Evolutionary conservation across 2,888 invertebrate genomes (phyloP).

Genomic region (Autographa pulchrina): DNA sequence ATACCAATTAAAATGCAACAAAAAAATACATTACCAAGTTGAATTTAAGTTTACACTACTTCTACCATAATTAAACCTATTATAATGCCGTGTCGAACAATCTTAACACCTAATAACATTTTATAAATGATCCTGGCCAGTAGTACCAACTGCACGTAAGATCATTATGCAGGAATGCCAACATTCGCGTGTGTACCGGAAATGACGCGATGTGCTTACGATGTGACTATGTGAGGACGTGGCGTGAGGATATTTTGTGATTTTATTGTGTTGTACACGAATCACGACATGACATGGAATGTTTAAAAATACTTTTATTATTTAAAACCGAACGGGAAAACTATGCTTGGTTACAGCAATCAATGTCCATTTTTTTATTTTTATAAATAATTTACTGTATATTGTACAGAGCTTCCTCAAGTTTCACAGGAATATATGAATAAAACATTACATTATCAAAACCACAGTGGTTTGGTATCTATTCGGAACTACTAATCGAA

Average conservation of each 20-base stretch:
- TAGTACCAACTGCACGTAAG: constrained; percentile 39
- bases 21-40: background rate
- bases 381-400: no score
- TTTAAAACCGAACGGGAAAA: background rate
- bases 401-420: no score
- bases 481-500: no score
- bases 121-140: constrained; percentile 22
- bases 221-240: constrained; percentile 54
- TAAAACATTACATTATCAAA: no score
- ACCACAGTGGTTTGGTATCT: no score
- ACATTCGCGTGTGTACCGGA: constrained; percentile 55
- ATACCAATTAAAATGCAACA: no score
- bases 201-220: constrained; percentile 45
- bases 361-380: no score
- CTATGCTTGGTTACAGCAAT: no score
- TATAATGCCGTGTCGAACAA: constrained; percentile 9
- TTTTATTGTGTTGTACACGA: constrained; percentile 18
- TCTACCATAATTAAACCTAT: background rate
- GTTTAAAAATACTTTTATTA: background rate
- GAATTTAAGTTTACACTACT: no score
- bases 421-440: no score
- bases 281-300: constrained; percentile 11
- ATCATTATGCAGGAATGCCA: constrained; percentile 59
- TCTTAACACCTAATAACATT: constrained; percentile 10
- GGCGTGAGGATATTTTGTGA: constrained; percentile 54